Evolutionary conservation across 2,797 vertebrate genomes (phyloP).

Genomic region (Ctenopoma kingsleyae): DNA sequence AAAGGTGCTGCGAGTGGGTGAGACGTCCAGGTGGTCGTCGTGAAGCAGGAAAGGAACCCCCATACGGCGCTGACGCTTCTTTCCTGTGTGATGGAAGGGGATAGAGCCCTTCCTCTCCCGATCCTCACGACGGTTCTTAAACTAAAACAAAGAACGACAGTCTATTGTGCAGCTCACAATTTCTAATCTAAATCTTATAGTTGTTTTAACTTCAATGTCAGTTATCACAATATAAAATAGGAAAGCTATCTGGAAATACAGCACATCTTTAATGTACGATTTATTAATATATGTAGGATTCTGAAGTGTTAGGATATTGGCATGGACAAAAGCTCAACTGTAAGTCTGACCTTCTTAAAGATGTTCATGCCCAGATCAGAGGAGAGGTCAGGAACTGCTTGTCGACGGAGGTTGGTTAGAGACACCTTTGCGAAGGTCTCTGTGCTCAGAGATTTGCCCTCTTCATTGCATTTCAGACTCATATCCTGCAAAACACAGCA

Average conservation of each 20-base stretch:
- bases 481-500: conserved; percentile 88
- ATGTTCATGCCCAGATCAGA: conserved; percentile 97
- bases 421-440: conserved; percentile 96
- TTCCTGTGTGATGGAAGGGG: conserved; percentile 93
- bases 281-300: too few relatives aligned
- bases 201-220: too few relatives aligned
- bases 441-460: conserved; percentile 92
- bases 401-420: conserved; percentile 92
- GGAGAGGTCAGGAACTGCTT: conserved; percentile 95
- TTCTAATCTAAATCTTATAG: too few relatives aligned
- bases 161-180: too few relatives aligned
- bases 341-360: conserved; percentile 92
- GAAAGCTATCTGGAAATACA: too few relatives aligned
- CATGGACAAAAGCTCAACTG: neutral
- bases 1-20: conserved; percentile 96
- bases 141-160: conserved; percentile 76
- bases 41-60: conserved; percentile 96
- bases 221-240: too few relatives aligned
- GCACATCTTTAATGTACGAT: too few relatives aligned
- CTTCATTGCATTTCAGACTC: conserved; percentile 96
- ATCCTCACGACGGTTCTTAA: conserved; percentile 96
- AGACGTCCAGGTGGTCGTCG: conserved; percentile 96
- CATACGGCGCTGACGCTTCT: conserved; percentile 95
- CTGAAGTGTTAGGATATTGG: neutral
- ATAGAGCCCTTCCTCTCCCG: conserved; percentile 97